These are phyloP conservation scores for Zenarchopterus dispar DNA, from an alignment of 2,797 vertebrate genomes.

Conservation along the genomic window DNA sequence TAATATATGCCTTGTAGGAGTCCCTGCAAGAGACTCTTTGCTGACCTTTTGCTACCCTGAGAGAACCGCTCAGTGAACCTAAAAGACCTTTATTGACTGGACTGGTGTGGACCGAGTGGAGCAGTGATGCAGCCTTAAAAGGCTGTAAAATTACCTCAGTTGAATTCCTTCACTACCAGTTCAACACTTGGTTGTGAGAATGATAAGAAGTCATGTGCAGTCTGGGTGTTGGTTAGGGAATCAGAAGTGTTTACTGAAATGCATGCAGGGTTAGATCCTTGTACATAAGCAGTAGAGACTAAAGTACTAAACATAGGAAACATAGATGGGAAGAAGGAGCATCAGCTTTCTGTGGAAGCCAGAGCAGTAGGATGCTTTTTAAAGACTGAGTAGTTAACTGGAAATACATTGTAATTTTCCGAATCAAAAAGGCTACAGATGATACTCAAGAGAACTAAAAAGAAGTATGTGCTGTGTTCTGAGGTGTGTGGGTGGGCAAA, in stretches of 20 bases:
- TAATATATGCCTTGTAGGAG: too few species aligned
- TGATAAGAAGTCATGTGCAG: not conserved
- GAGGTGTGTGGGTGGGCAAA: slow-evolving; percentile 54
- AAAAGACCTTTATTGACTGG: slow-evolving; percentile 48
- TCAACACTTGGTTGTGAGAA: not conserved
- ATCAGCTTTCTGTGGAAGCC: not conserved
- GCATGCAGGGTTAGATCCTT: not conserved
- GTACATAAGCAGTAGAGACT: too few species aligned
- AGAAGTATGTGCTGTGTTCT: slow-evolving; percentile 28
- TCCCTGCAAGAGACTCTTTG: slow-evolving; percentile 9
- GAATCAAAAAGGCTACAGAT: slow-evolving; percentile 15
- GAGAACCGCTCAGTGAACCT: slow-evolving; percentile 55
- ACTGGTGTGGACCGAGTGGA: slow-evolving; percentile 21
- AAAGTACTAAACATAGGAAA: too few species aligned
- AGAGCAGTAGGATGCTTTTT: slow-evolving; percentile 13
- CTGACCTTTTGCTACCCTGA: slow-evolving; percentile 43
- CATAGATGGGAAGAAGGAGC: too few species aligned
- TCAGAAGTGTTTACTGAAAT: slow-evolving; percentile 1
- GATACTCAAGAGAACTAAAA: slow-evolving; percentile 16
- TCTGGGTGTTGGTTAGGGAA: not conserved
- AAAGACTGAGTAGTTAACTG: slow-evolving; percentile 15
- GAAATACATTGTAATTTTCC: slow-evolving; percentile 29
- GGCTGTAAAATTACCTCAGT: slow-evolving; percentile 24
- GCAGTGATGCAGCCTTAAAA: slow-evolving; percentile 8
- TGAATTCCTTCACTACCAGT: slow-evolving; percentile 1